Conservation (phyloP, 2,888 invertebrate species). For the Mythimna impura region DNA sequence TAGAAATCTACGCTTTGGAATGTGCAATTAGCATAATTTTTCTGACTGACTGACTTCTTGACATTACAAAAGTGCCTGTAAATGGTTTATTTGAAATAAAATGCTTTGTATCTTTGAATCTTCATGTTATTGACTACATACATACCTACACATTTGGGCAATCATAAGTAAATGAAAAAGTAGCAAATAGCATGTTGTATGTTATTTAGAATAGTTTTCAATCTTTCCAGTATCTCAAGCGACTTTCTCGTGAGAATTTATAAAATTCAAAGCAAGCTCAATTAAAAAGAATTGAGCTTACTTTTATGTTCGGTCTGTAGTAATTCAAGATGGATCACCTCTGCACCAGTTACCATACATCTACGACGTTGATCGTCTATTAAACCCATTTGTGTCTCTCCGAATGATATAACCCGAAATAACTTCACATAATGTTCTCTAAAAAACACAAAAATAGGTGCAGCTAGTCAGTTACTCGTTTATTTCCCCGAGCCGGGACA, state of each 20-base stretch:
- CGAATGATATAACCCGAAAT: constrained; percentile 65
- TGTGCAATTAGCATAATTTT: too few species aligned
- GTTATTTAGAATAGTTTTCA: neutral
- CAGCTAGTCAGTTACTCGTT: constrained; percentile 64
- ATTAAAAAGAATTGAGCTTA: constrained; percentile 19
- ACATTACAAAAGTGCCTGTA: too few species aligned
- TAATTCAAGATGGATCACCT: constrained; percentile 35
- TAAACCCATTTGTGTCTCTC: constrained; percentile 60
- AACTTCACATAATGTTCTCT: constrained; percentile 60
- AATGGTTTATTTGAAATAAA: too few species aligned
- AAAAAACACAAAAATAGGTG: constrained; percentile 71
- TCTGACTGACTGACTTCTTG: too few species aligned
- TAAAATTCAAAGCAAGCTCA: neutral
- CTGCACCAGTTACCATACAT: constrained; percentile 48
- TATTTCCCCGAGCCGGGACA: constrained; percentile 76
- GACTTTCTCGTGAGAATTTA: neutral
- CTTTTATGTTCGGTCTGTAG: constrained; percentile 9
- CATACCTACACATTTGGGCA: neutral
- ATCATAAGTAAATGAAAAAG: neutral
- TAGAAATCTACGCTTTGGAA: too few species aligned
- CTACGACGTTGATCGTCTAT: constrained; percentile 56
- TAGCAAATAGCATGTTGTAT: neutral
- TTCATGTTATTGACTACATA: too few species aligned
- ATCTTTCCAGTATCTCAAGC: neutral
- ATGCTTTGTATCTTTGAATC: too few species aligned